Evolutionary conservation across 2,113 vertebrate genomes (phyloP).

Genomic region (Scomber japonicus): DNA sequence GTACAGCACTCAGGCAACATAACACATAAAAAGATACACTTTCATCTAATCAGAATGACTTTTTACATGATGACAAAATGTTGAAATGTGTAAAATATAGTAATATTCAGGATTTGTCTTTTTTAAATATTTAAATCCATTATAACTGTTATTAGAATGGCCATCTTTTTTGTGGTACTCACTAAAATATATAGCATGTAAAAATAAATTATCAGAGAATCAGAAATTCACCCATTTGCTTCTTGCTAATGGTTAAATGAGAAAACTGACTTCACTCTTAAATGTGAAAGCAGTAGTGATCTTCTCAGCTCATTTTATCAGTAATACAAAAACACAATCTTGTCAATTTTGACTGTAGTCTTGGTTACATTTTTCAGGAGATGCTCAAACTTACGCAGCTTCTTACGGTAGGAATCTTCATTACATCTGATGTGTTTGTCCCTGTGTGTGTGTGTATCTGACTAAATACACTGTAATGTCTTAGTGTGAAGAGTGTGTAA

Average conservation of each 20-base stretch:
- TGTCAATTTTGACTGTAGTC: not conserved
- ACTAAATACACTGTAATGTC: not conserved
- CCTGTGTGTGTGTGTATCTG: not conserved
- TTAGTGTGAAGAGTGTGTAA: not conserved
- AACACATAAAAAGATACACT: not conserved
- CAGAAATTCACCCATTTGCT: too few relatives aligned
- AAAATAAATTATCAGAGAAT: too few relatives aligned
- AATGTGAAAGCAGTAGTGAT: too few relatives aligned
- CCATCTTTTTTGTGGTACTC: too few relatives aligned
- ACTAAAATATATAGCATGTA: too few relatives aligned
- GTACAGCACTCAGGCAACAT: constrained; percentile 42
- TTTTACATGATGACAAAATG: not conserved
- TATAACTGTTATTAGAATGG: too few relatives aligned
- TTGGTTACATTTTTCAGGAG: constrained; percentile 35
- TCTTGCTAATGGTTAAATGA: too few relatives aligned
- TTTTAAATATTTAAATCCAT: too few relatives aligned
- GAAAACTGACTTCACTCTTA: too few relatives aligned
- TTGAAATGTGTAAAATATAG: not conserved
- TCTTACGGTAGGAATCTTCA: constrained; percentile 39
- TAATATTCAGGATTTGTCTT: not conserved
- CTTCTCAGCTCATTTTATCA: too few relatives aligned
- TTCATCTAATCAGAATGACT: not conserved
- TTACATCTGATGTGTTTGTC: not conserved
- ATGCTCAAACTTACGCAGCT: not conserved
- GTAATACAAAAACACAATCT: too few relatives aligned